Conservation (phyloP, 2,797 vertebrate genomes). For the Tolypeutes matacus region DNA sequence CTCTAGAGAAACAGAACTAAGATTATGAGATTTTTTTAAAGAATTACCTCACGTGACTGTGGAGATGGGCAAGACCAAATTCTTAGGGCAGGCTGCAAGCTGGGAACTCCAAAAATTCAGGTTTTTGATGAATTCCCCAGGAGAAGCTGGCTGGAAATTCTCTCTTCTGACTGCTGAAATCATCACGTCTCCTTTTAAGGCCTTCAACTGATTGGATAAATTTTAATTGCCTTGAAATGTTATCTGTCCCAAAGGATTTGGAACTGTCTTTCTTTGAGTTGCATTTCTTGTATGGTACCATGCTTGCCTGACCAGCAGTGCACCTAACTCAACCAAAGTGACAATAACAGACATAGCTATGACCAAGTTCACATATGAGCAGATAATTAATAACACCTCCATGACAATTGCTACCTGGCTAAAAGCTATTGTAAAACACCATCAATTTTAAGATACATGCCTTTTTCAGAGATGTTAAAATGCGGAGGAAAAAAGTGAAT, state of each 20-base stretch:
- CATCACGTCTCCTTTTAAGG: too few relatives aligned
- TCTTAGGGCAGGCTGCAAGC: too few relatives aligned
- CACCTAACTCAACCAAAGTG: background rate
- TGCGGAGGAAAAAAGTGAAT: background rate
- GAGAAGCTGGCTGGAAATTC: too few relatives aligned
- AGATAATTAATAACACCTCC: background rate
- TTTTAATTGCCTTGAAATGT: conserved; percentile 25
- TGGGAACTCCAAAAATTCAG: too few relatives aligned
- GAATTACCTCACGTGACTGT: too few relatives aligned
- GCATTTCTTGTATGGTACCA: background rate
- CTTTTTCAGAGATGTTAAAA: background rate
- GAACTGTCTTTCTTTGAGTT: background rate
- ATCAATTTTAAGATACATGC: background rate
- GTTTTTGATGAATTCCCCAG: too few relatives aligned
- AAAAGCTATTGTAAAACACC: background rate
- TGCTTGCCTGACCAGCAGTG: background rate
- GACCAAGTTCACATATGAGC: background rate
- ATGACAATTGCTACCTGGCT: background rate
- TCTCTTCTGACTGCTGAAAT: too few relatives aligned
- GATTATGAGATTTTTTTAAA: too few relatives aligned
- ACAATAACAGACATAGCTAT: background rate
- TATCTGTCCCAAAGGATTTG: background rate
- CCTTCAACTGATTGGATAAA: background rate
- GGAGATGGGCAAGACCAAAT: too few relatives aligned
- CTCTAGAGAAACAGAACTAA: too few relatives aligned